Evolutionary conservation across 1,140 invertebrate species (phyloP), one percentile per base, ranked within the genome.

Genomic region (Listronotus bonariensis): DNA sequence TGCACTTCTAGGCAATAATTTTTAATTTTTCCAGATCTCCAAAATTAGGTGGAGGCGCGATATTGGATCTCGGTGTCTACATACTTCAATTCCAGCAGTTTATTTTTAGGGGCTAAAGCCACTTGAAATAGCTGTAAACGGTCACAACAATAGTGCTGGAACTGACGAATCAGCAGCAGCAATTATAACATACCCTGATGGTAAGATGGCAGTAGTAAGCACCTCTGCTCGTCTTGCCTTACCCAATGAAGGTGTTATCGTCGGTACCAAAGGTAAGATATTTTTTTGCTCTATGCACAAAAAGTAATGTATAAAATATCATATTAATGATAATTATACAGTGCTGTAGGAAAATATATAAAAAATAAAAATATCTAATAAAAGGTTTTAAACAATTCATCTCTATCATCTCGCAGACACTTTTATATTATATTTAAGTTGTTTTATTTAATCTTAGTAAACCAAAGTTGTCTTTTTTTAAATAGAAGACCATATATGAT

Each of bases 61-160:
- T 92, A 20, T 78, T 96, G 15, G 92, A 95, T 76, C 79, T 96
- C 43, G 95, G 93, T 0, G 82, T 95, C 18, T 97, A 97, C 74
- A 77, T 81, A 6, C 77, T 96, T 12, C 92, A 96, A 74, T 86
- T 91, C 15, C 85, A 86, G 0, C 85, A 85, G 66, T 85, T 87
- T 65, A 81, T 91, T n/a, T 93, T 88, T 72, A 81, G 85, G 64
- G 87, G 11, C 81, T 86, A 63, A 82, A 84, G 60, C 88, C 89
- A 6, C 80, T 84, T 26, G 81, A 77, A 18, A 80, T 90, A 38
- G 84, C 81, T 64, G 83, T 87, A 1, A 76, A 76, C 36, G 92
- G 92, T 26, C 79, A 84, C 53, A 73, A 92, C n/a, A 92, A 89
- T 72, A 74, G 82, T 15, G 80, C 87, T 8, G 90, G 88, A 11